Evolutionary conservation across 2,888 invertebrate species (phyloP).

Genomic region (Balanococcus diminutus): DNA sequence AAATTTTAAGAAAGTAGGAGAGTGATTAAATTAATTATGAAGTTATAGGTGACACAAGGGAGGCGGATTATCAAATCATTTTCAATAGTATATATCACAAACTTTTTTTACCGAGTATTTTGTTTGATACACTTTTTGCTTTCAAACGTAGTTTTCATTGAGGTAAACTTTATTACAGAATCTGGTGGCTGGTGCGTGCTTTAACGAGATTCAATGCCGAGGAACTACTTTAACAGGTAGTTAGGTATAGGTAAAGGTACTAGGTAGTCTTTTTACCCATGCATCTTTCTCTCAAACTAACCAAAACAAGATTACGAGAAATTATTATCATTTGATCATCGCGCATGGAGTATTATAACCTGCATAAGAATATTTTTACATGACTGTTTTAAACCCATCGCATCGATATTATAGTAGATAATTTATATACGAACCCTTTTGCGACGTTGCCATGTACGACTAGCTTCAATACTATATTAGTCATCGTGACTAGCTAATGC

Average conservation of each 20-base stretch:
- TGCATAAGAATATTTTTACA: neutral
- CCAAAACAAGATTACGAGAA: neutral
- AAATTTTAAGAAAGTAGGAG: no score
- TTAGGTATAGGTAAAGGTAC: no score
- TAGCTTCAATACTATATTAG: neutral
- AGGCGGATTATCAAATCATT: no score
- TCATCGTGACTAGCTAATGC: neutral
- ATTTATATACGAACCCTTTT: neutral
- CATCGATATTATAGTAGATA: neutral
- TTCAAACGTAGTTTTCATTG: no score
- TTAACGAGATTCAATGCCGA: neutral
- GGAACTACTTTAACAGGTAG: conserved; percentile 27
- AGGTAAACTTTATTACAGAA: neutral
- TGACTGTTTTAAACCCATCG: neutral
- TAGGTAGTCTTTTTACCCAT: no score
- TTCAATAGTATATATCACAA: no score
- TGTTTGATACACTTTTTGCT: no score
- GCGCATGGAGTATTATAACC: neutral
- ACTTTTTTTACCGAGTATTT: no score
- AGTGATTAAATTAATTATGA: no score
- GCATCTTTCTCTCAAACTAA: neutral
- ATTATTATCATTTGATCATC: conserved; percentile 13
- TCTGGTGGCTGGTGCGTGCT: neutral
- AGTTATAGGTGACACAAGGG: no score
- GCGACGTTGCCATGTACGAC: neutral